These are phyloP conservation scores for Trichechus manatus DNA, from an alignment of 2,113 vertebrate genomes.

Conservation along the genomic window DNA sequence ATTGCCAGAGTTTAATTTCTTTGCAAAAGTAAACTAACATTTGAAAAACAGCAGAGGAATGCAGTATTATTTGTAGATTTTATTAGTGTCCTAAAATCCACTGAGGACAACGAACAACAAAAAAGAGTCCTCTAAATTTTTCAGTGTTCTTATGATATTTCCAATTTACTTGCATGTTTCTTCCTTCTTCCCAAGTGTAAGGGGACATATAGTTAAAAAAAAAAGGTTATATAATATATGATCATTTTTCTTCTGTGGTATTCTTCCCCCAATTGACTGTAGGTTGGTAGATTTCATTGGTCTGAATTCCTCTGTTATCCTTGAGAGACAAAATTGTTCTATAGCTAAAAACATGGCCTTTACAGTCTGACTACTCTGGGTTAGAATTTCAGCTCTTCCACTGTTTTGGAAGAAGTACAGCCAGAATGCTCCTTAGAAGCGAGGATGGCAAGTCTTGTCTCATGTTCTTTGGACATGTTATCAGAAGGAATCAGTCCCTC, in stretches of 20 bases:
- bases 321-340: neutral
- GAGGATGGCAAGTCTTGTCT: too few relatives aligned
- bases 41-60: conserved; percentile 10
- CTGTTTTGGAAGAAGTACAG: neutral
- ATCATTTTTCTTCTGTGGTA: neutral
- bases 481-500: too few relatives aligned
- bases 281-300: neutral
- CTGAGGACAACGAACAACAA: too few relatives aligned
- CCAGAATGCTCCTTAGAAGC: too few relatives aligned
- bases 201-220: neutral
- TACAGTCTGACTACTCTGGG: neutral
- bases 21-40: conserved; percentile 32
- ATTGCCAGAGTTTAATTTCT: neutral
- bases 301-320: neutral
- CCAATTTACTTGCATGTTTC: neutral
- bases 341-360: neutral
- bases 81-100: neutral
- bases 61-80: neutral
- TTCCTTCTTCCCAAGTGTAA: neutral
- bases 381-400: neutral
- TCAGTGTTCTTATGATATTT: neutral
- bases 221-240: neutral
- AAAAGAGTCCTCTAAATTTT: neutral
- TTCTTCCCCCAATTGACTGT: neutral
- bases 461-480: too few relatives aligned